A percentile compares a stretch with the other conserved stretches of the same genome.
Evolutionary conservation across 2,888 invertebrate genomes (phyloP).

Genomic region (Oxytorus armatus): DNA sequence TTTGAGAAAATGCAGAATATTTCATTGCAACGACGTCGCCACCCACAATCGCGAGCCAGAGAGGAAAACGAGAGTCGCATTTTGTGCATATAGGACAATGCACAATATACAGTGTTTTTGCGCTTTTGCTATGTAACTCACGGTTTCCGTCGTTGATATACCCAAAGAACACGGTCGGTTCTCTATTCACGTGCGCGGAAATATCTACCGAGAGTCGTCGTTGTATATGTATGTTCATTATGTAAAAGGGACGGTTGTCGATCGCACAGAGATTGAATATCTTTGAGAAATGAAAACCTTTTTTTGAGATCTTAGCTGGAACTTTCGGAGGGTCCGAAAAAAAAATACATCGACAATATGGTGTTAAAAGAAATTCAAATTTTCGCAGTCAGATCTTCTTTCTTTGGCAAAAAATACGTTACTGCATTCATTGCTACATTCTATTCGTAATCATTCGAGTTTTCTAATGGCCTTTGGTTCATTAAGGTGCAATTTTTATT

Average conservation of each 20-base stretch:
- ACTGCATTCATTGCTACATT: no score
- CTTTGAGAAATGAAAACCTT: no score
- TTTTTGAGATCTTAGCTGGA: no score
- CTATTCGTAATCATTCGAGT: no score
- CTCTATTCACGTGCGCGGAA: slow-evolving; percentile 45
- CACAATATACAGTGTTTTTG: slow-evolving; percentile 3
- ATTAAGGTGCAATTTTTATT: no score
- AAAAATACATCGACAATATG: no score
- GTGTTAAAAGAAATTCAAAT: no score
- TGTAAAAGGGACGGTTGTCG: not conserved
- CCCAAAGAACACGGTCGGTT: slow-evolving; percentile 11
- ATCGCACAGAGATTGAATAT: no score
- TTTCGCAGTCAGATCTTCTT: no score
- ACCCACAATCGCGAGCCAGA: slow-evolving; percentile 6
- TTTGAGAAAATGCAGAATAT: slow-evolving; percentile 13
- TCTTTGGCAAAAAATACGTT: no score
- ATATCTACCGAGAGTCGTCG: slow-evolving; percentile 12
- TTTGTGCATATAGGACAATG: not conserved
- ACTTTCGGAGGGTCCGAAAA: no score
- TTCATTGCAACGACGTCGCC: slow-evolving; percentile 3
- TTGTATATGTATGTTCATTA: not conserved
- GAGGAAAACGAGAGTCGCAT: not conserved
- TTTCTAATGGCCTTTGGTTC: not conserved
- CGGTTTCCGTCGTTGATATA: slow-evolving; percentile 10
- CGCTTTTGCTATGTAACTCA: not conserved